These are phyloP conservation scores for Rhombomys opimus DNA, from an alignment of 2,113 vertebrate species.

Conservation along the genomic window DNA sequence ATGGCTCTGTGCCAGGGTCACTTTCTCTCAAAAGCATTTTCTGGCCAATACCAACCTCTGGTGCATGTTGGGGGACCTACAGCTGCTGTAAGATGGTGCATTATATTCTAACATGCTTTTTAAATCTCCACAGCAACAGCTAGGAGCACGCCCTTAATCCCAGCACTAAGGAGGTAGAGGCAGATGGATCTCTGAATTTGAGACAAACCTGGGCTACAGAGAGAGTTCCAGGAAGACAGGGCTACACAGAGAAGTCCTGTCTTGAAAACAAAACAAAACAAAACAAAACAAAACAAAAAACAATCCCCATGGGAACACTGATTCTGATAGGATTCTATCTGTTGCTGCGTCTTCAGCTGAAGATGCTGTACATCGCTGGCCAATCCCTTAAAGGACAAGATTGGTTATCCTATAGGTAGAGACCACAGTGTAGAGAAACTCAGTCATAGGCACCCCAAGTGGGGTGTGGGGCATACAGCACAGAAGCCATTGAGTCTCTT, in stretches of 20 bases:
- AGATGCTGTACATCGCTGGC: not conserved
- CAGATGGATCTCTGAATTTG: not conserved
- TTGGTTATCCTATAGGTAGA: not conserved
- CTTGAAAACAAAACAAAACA: not conserved
- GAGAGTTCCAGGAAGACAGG: not conserved
- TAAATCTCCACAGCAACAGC: not conserved
- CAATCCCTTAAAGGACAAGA: not conserved
- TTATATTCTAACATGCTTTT: not conserved
- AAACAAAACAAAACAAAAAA: not conserved
- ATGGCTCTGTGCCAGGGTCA: not conserved
- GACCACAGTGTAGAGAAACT: not conserved
- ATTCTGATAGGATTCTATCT: not conserved
- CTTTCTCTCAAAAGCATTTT: not conserved
- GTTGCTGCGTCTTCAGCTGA: not conserved
- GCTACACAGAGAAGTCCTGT: not conserved
- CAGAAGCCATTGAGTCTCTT: not conserved
- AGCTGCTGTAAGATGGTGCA: not conserved
- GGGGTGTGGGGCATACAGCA: not conserved
- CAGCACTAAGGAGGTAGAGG: not conserved
- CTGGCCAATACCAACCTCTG: not conserved
- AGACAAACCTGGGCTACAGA: not conserved
- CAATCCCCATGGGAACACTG: not conserved
- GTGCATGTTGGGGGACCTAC: not conserved
- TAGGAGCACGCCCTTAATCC: not conserved
- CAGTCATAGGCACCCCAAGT: not conserved